phyloP scores from a whole-genome alignment of 2,888 invertebrate species.

The Apoda limacodes region DNA sequence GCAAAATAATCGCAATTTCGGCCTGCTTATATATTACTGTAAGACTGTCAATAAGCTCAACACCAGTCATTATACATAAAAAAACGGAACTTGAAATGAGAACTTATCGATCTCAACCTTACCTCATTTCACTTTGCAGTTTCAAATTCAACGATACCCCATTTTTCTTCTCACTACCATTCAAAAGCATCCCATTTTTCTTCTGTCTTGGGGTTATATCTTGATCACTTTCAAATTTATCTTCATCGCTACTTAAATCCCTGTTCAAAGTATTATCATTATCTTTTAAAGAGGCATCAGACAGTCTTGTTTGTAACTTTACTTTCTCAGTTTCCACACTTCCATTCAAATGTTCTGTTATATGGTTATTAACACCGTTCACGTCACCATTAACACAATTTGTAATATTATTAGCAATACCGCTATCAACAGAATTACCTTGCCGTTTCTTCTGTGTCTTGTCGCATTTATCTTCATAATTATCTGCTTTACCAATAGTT shows the following conservation, averaged over 20 bases:
- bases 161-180: conserved; percentile 41
- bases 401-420: conserved; percentile 49
- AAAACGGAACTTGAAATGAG: not conserved
- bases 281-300: conserved; percentile 50
- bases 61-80: not conserved
- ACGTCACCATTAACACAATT: conserved; percentile 24
- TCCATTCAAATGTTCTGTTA: conserved; percentile 24
- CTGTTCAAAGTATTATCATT: conserved; percentile 35
- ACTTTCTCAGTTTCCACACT: conserved; percentile 26
- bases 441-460: conserved; percentile 41
- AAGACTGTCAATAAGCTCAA: not conserved
- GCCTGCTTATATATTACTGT: too few species aligned
- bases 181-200: conserved; percentile 26
- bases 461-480: conserved; percentile 19
- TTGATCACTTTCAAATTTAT: conserved; percentile 45
- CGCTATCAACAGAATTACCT: conserved; percentile 56
- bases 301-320: conserved; percentile 38
- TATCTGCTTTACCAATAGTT: conserved; percentile 25
- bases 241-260: conserved; percentile 50
- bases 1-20: too few species aligned
- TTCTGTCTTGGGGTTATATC: conserved; percentile 41
- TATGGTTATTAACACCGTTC: conserved; percentile 24
- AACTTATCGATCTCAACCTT: conserved; percentile 8
- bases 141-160: conserved; percentile 56
- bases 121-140: conserved; percentile 61